Percentiles rank a stretch among this genome's conserved stretches.
Conservation (phyloP, 2,888 invertebrate species). For the Nephrotoma guestfalica region DNA sequence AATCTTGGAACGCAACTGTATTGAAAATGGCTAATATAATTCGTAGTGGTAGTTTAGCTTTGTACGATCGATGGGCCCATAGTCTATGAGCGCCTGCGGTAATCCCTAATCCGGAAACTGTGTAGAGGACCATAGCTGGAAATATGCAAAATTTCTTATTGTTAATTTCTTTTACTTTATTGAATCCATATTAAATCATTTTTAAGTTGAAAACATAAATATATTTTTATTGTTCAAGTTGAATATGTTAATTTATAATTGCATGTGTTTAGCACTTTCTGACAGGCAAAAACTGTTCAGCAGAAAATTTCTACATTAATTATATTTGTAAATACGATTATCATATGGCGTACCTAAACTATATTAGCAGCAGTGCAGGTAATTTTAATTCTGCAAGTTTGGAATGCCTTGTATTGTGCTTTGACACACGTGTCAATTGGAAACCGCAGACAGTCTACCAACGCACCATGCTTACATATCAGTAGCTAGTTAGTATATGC, state of each 20-base stretch:
- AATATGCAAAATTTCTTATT: background rate
- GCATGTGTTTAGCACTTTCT: too few species aligned
- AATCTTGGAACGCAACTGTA: constrained; percentile 81
- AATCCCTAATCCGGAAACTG: constrained; percentile 74
- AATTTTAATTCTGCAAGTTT: too few species aligned
- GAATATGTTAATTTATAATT: background rate
- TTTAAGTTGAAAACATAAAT: background rate
- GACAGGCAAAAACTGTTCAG: too few species aligned
- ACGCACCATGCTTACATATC: too few species aligned
- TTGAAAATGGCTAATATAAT: constrained; percentile 68
- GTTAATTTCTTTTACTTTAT: background rate
- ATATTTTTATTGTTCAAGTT: background rate
- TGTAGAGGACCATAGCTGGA: constrained; percentile 57
- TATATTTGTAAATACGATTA: background rate
- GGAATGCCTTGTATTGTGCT: too few species aligned
- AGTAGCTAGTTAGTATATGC: too few species aligned
- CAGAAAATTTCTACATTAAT: too few species aligned
- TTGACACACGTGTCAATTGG: too few species aligned
- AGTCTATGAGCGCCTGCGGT: constrained; percentile 94
- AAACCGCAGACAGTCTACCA: too few species aligned
- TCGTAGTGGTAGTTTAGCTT: constrained; percentile 80
- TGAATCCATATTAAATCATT: background rate
- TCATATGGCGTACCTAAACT: too few species aligned
- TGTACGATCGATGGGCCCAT: constrained; percentile 93
- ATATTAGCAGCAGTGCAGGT: too few species aligned